These are phyloP conservation scores for Pecten maximus DNA, from an alignment of 2,888 invertebrate genomes.

Conservation along the genomic window DNA sequence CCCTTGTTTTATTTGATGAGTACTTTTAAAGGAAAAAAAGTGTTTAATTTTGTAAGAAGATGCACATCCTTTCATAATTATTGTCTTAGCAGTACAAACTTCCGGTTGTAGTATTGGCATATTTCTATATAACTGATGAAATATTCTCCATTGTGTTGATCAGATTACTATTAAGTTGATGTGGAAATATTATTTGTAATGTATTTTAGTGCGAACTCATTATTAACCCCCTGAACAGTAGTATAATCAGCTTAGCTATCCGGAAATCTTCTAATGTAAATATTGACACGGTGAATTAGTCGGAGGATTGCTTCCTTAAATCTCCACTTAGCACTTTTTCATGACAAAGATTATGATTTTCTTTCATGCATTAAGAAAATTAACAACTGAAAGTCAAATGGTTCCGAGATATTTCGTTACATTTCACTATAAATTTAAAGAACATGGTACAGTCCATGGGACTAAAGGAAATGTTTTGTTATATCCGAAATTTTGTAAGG, in stretches of 20 bases:
- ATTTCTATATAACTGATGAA: neutral
- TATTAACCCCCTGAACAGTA: neutral
- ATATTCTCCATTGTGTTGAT: neutral
- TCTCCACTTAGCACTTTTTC: neutral
- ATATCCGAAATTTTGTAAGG: too few relatives aligned
- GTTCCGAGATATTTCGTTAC: neutral
- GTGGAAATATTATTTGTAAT: neutral
- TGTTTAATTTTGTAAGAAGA: neutral
- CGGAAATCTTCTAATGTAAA: neutral
- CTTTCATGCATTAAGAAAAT: conserved; percentile 1
- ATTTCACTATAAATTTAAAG: neutral
- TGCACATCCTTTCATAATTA: neutral
- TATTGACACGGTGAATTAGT: neutral
- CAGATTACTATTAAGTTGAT: neutral
- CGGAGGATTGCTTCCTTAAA: neutral
- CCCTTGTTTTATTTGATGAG: neutral
- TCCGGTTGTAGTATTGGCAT: neutral
- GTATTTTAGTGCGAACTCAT: neutral
- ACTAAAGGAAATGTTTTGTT: too few relatives aligned
- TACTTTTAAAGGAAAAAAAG: too few relatives aligned
- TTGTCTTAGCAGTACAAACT: neutral
- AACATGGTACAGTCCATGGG: neutral
- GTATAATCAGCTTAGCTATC: neutral
- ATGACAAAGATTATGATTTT: neutral
- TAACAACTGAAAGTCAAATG: neutral